phyloP scores from a whole-genome alignment of 2,113 vertebrate genomes.

The Talpa occidentalis region DNA sequence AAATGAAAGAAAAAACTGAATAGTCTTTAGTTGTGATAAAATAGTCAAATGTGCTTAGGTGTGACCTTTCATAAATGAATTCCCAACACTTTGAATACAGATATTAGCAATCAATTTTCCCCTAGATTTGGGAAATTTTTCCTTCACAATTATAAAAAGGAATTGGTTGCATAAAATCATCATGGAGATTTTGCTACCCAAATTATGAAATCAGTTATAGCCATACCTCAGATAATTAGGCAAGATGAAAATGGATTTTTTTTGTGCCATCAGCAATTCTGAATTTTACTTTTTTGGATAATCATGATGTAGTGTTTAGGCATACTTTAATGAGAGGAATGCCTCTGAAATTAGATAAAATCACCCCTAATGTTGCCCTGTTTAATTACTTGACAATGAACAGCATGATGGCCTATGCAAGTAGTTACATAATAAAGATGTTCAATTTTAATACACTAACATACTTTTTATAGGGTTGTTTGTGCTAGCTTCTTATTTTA shows the following conservation, averaged over 20 bases:
- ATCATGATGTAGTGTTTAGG: conserved; percentile 31
- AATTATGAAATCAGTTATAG: conserved; percentile 51
- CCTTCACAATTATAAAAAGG: conserved; percentile 20
- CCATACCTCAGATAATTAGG: conserved; percentile 59
- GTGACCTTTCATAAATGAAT: not conserved
- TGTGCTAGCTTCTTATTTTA: conserved; percentile 45
- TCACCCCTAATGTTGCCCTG: not conserved
- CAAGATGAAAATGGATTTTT: conserved; percentile 45
- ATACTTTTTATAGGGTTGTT: conserved; percentile 30
- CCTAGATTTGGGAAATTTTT: conserved; percentile 19
- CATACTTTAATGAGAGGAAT: conserved; percentile 42
- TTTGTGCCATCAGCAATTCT: conserved; percentile 59
- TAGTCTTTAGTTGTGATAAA: conserved; percentile 62
- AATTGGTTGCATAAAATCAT: not conserved
- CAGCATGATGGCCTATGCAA: not conserved
- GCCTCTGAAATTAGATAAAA: conserved; percentile 54
- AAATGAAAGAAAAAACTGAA: conserved; percentile 69
- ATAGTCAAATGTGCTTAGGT: conserved; percentile 54
- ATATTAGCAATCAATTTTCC: not conserved
- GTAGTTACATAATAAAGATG: conserved; percentile 16
- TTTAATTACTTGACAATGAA: conserved; percentile 54
- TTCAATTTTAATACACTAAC: not conserved
- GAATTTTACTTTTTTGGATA: conserved; percentile 17
- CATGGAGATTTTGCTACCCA: conserved; percentile 7
- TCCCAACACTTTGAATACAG: conserved; percentile 40